Base-by-base conservation (phyloP, 2,113 vertebrate genomes). In the Ornithorhynchus anatinus region DNA sequence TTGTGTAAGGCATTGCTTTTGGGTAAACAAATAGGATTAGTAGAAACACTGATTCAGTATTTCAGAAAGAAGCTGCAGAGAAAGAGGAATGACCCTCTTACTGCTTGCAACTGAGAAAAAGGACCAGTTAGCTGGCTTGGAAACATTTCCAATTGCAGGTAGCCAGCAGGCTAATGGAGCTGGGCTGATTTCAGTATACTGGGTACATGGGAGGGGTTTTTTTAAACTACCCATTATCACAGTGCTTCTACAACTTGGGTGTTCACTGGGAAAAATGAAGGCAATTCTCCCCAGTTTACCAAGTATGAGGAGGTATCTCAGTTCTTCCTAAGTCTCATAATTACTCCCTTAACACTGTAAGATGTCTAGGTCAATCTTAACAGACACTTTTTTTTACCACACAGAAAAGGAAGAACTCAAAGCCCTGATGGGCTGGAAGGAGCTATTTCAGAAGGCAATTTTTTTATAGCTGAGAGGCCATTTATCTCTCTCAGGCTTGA, bases 321-420 rank as follows among this genome's bases (percentile, higher is more conserved):
- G 58, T 52, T 69, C 54, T 35, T 40, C 39, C 54, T 25, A 48
- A 37, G 45, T 44, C n/a, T 50, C 31, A 61, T 69, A 69, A 79
- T 66, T 58, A 66, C 51, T 52, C 63, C 62, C 69, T 72, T 83
- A 65, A 69, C 59, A 39, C 0, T 5, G 76, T 69, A 63, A 72
- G 72, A 79, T 75, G 43, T 56, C 62, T 36, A 57, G 65, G 71
- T 36, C 62, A 81, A 69, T 74, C 80, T 45, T 51, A 79, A 76
- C 27, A 33, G 19, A 39, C 33, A 57, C 37, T 67, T 66, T 79
- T 79, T 66, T 75, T 69, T 73, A 48, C 69, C 66, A 77, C 58
- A 57, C 43, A 50, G 57, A 62, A 66, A 67, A 14, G 57, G 53
- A 13, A 71, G 69, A 29, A 29, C 20, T 20, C 2, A 36, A 64